Evolutionary conservation across 2,113 vertebrate genomes (phyloP), one percentile per base, ranked within the genome.

Genomic region (Gadus macrocephalus): DNA sequence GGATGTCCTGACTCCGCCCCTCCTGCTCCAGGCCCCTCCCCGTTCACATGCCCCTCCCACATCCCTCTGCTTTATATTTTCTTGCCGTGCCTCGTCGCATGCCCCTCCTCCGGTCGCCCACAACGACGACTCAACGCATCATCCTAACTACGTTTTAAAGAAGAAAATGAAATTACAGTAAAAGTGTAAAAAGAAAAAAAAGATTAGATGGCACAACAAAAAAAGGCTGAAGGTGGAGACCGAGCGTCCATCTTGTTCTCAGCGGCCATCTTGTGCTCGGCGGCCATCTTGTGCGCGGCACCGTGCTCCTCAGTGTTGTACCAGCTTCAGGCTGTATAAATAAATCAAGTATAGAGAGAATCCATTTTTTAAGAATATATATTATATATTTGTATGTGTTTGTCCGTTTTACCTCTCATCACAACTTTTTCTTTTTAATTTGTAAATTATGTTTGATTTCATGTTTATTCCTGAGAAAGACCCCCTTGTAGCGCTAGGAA

Each of bases 381-480:
- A 91, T 91, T 92, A 92, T 91, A 92, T 92, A 92, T 91, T 91
- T 91, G 84, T 92, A 91, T 92, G 89, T 90, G 90, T 92, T 86
- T 91, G 89, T 92, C 84, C 87, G 86, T 90, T 90, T 89, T 87
- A 85, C 85, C 88, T 87, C 87, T 86, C 85, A 85, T 87, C 80
- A 78, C 81, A 83, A 73, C 69, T 74, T 68, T 76, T 69, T 73
- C 49, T 85, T 85, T 82, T 83, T 66, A 72, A 83, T 86, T 82
- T 93, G 89, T 92, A 92, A 91, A 89, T 92, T 87, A 90, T 91
- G 86, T 92, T 88, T 31, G 65, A 72, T 86, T 81, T 81, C 78
- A 77, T 71, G 66, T 81, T 49, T 80, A 75, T 80, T 85, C 42
- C 78, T 79, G 81, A 81, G 79, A 81, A 77, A 86, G 81, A 85